A percentile compares a stretch with the other conserved stretches of the same genome.
Conservation (phyloP, 2,888 invertebrate genomes). For the Netelia melanura region DNA sequence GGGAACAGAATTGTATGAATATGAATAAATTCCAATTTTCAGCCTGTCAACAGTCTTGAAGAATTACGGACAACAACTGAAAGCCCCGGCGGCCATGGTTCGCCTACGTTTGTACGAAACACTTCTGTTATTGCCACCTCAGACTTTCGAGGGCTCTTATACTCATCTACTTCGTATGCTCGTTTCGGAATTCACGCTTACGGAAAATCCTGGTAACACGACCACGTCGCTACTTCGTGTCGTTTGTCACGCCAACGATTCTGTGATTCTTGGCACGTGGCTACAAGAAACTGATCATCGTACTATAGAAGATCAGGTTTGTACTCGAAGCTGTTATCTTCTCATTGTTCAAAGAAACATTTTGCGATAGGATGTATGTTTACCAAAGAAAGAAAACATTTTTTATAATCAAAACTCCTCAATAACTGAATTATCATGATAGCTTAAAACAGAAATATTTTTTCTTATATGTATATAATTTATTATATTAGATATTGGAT, state of each 20-base stretch:
- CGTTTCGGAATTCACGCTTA: constrained; percentile 97
- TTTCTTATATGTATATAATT: too few species aligned
- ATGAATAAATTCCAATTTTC: constrained; percentile 74
- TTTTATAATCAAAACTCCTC: too few species aligned
- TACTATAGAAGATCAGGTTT: constrained; percentile 98
- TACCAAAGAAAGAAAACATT: too few species aligned
- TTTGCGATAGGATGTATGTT: too few species aligned
- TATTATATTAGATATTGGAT: too few species aligned
- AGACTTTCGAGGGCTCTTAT: constrained; percentile 93
- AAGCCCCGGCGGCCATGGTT: constrained; percentile 97
- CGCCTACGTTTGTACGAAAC: constrained; percentile 97
- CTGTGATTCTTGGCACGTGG: constrained; percentile 97
- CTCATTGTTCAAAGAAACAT: neutral
- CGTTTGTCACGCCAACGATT: constrained; percentile 95
- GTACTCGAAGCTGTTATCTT: constrained; percentile 54
- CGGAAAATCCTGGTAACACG: constrained; percentile 97
- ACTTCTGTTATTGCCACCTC: constrained; percentile 91
- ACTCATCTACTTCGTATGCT: constrained; percentile 95
- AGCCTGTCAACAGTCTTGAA: constrained; percentile 94
- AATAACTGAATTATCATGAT: too few species aligned
- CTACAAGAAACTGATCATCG: constrained; percentile 98
- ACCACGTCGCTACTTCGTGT: constrained; percentile 93
- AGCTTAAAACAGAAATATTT: too few species aligned
- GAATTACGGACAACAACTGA: constrained; percentile 95
- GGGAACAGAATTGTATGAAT: neutral